Evolutionary conservation across 2,888 invertebrate species (phyloP).

Genomic region (Piscicola geometra): DNA sequence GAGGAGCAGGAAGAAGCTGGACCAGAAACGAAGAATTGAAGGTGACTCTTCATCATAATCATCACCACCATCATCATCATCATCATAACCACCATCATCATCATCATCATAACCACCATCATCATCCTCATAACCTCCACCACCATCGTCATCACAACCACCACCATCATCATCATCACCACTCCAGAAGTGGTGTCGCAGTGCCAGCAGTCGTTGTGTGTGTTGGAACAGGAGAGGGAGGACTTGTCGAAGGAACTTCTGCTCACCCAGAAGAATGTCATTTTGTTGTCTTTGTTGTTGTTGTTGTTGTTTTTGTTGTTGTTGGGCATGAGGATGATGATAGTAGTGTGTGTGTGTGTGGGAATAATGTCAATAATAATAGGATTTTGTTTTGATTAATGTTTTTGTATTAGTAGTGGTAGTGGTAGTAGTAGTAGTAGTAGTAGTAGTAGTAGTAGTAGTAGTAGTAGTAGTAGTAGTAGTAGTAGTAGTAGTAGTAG

Average conservation of each 20-base stretch:
- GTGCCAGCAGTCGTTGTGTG: slow-evolving; percentile 10
- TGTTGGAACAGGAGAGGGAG: slow-evolving; percentile 15
- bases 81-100: no score
- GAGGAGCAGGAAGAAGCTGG: neutral
- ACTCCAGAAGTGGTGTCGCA: slow-evolving; percentile 1
- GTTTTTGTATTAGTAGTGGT: no score
- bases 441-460: slow-evolving; percentile 26
- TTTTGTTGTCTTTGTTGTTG: neutral
- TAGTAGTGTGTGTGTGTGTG: neutral
- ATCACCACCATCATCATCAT: no score
- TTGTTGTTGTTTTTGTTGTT: neutral
- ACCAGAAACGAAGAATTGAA: neutral
- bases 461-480: slow-evolving; percentile 25
- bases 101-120: neutral
- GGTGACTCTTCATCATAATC: no score
- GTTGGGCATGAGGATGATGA: neutral
- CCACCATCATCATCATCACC: neutral
- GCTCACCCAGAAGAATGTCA: neutral
- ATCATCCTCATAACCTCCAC: neutral
- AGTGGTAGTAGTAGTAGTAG: slow-evolving; percentile 23
- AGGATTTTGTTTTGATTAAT: neutral
- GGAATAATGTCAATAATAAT: neutral
- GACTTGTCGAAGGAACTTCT: neutral
- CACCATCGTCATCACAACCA: no score
- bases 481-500: slow-evolving; percentile 9